Base-by-base conservation (phyloP, 2,113 vertebrate genomes). In the Empidonax traillii region DNA sequence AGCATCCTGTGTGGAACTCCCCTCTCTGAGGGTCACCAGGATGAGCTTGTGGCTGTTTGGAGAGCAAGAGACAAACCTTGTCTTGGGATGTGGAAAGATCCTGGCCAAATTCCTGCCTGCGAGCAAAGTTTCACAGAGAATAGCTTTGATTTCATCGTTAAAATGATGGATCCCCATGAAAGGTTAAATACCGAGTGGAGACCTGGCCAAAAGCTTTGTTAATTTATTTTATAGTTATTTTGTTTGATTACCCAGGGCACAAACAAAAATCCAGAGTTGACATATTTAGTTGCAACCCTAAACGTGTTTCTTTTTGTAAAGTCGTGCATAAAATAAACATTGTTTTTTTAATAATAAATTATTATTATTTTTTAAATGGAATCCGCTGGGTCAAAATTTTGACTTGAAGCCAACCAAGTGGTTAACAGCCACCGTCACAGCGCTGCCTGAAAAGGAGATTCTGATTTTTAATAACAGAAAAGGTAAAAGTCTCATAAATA, bases 281-380 rank as follows among this genome's bases (percentile, higher is more conserved):
- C 0, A 0, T 18, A 6, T 22, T 61, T 21, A 6, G 0, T 28
- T 19, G 39, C 39, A 3, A 33, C 52, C 58, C 17, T 13, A 13
- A 14, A 1, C 0, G 0, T 9, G 0, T 43, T 44, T 49, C 28
- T 25, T 77, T 63, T 15, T 33, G 14, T 44, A 15, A 65, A 46
- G 14, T 25, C 3, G 0, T 2, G 6, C 6, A 1, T 43, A 24
- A 82, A 59, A 33, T 25, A 30, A 17, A 24, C 8, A 16, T 7
- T 10, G 4, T 28, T 43, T 46, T 23, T 24, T 5, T 3, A 39
- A 21, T n/a, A 39, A 62, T 35, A 19, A 62, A 55, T 68, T 8
- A 8, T 7, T 31, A 7, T 12, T 31, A 7, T 12, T 33, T 83
- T 67, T 19, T 15, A 11, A 25, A 14, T 69, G 39, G 31, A 73